phyloP scores from a whole-genome alignment of 2,888 invertebrate genomes.

The Charanyca ferruginea region DNA sequence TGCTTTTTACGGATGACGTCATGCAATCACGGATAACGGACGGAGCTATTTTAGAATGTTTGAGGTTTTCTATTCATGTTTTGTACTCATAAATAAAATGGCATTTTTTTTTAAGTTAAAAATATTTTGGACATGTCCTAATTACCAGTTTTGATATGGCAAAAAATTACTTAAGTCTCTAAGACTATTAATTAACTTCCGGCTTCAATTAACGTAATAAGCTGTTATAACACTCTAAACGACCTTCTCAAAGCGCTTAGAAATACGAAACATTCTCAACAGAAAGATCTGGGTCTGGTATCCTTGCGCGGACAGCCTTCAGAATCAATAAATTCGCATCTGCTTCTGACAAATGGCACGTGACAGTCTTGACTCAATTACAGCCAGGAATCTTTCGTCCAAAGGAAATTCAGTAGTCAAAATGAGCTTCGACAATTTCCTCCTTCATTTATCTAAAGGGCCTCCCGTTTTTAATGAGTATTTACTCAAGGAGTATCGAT shows the following conservation, averaged over 20 bases:
- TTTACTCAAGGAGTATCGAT: conserved; percentile 33
- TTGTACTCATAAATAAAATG: background rate
- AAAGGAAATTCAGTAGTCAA: conserved; percentile 44
- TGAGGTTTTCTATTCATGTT: conserved; percentile 30
- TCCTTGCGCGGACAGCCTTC: conserved; percentile 36
- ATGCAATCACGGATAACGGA: conserved; percentile 68
- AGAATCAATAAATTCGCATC: conserved; percentile 65
- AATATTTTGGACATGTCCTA: background rate
- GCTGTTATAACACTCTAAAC: background rate
- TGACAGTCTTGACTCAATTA: conserved; percentile 56
- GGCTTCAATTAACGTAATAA: background rate
- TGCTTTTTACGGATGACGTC: conserved; percentile 69
- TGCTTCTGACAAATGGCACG: conserved; percentile 66
- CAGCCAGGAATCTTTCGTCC: conserved; percentile 41
- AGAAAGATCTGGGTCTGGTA: conserved; percentile 16
- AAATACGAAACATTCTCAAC: background rate
- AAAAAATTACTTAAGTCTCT: background rate
- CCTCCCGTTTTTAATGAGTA: conserved; percentile 51
- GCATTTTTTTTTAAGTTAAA: background rate
- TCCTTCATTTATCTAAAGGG: conserved; percentile 48
- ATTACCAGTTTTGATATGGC: background rate
- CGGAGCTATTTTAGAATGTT: conserved; percentile 48
- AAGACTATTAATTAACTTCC: background rate
- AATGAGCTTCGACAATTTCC: conserved; percentile 46
- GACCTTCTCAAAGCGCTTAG: background rate